Evolutionary conservation across 1,140 invertebrate species (phyloP), one percentile per base, ranked within the genome.

Genomic region (Ditylenchus dipsaci): DNA sequence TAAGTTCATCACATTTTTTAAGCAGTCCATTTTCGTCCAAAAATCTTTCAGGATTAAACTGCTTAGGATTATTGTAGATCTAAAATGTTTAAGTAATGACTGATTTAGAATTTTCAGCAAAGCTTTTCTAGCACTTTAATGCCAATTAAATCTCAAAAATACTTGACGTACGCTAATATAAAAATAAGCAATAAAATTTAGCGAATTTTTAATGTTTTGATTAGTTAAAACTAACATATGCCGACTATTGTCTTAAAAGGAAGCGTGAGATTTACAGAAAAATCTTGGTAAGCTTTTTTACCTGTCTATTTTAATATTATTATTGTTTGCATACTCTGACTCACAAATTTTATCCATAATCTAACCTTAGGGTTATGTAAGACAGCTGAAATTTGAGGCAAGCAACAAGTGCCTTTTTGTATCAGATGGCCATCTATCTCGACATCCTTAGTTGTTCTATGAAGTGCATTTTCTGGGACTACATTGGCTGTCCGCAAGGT

Each of bases 311-410:
- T n/a, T n/a, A n/a, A n/a, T n/a, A n/a, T n/a, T n/a, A n/a, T n/a
- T n/a, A n/a, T n/a, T n/a, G n/a, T n/a, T n/a, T n/a, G n/a, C n/a
- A n/a, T n/a, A n/a, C n/a, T n/a, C n/a, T n/a, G n/a, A n/a, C n/a
- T n/a, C n/a, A n/a, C n/a, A n/a, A n/a, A n/a, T n/a, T n/a, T n/a
- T n/a, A n/a, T n/a, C n/a, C n/a, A n/a, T n/a, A 19, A 33, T 56
- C 38, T 59, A 9, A 71, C 68, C n/a, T 71, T 71, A 62, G 73
- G 70, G 15, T 72, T 68, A 29, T 67, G 63, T 27, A 72, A 27
- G 19, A 73, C 70, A 15, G 56, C 73, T 9, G 60, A 74, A 59
- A 72, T 72, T 47, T 68, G 71, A 17, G 69, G 71, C 3, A 58
- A 27, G 38, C 74, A 67, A 15, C 43, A 72, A 21, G 71, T 73